These are phyloP conservation scores for Pavo muticus DNA, from an alignment of 2,113 vertebrate genomes.

Conservation along the genomic window DNA sequence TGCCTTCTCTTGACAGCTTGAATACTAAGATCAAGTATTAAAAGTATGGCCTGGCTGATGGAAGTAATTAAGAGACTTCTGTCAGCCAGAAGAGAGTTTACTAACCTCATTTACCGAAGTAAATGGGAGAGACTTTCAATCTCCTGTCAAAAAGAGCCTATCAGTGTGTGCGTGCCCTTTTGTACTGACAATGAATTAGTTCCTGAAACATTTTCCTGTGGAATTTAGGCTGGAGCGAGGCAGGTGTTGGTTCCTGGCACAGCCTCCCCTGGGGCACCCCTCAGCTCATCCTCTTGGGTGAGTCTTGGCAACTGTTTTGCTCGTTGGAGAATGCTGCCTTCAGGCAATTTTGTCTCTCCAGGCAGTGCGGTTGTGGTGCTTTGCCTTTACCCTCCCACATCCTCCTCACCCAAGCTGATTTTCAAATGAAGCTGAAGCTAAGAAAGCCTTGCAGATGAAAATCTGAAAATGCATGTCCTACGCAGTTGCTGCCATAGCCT, in stretches of 20 bases:
- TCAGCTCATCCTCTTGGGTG: fast-evolving
- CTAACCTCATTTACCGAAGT: conserved; percentile 32
- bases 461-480: not conserved
- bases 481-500: not conserved
- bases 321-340: not conserved
- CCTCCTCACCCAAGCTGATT: not conserved
- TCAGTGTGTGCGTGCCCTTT: not conserved
- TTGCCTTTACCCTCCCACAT: not conserved
- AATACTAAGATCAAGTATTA: conserved; percentile 50
- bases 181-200: not conserved
- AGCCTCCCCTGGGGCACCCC: not conserved
- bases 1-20: conserved; percentile 26
- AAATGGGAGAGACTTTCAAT: conserved; percentile 23
- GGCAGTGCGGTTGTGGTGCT: too few species aligned
- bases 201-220: not conserved
- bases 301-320: not conserved
- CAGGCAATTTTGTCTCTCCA: not conserved
- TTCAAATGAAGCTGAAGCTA: not conserved
- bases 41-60: conserved; percentile 55
- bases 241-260: not conserved
- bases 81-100: conserved; percentile 42
- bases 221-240: not conserved
- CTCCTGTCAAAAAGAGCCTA: conserved; percentile 21
- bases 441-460: not conserved
- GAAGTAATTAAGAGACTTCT: conserved; percentile 65